phyloP scores from a whole-genome alignment of 2,113 vertebrate species.

The Sebastes schlegelii region DNA sequence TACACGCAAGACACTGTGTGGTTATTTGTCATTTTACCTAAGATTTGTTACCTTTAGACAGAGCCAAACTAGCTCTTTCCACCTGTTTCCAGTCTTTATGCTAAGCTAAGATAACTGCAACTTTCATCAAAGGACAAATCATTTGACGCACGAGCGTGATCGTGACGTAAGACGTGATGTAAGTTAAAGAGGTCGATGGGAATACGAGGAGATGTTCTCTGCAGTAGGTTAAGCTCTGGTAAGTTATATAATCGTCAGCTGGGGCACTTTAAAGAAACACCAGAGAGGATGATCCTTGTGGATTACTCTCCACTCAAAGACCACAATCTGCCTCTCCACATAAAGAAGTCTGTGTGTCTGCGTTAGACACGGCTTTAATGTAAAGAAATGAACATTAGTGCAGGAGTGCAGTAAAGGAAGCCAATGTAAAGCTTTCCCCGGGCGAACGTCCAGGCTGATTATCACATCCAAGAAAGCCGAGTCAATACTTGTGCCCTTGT shows the following conservation, averaged over 20 bases:
- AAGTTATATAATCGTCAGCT: conserved; percentile 30
- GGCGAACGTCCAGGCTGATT: neutral
- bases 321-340: conserved; percentile 22
- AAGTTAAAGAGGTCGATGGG: neutral
- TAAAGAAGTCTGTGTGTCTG: neutral
- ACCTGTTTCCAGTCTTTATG: no score
- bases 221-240: conserved; percentile 27
- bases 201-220: conserved; percentile 7
- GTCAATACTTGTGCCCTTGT: neutral
- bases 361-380: conserved; percentile 1
- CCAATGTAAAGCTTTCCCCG: neutral
- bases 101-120: no score
- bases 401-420: neutral
- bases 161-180: neutral
- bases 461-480: neutral
- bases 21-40: no score
- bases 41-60: no score
- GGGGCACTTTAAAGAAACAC: conserved; percentile 41
- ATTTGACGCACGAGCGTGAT: neutral
- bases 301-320: conserved; percentile 40
- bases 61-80: no score
- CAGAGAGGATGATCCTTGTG: conserved; percentile 27
- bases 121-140: neutral
- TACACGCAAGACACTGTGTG: neutral
- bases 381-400: conserved; percentile 17